A percentile compares a stretch with the other conserved stretches of the same genome.
phyloP scores from a whole-genome alignment of 2,888 invertebrate genomes.

The Metalampra italica region DNA sequence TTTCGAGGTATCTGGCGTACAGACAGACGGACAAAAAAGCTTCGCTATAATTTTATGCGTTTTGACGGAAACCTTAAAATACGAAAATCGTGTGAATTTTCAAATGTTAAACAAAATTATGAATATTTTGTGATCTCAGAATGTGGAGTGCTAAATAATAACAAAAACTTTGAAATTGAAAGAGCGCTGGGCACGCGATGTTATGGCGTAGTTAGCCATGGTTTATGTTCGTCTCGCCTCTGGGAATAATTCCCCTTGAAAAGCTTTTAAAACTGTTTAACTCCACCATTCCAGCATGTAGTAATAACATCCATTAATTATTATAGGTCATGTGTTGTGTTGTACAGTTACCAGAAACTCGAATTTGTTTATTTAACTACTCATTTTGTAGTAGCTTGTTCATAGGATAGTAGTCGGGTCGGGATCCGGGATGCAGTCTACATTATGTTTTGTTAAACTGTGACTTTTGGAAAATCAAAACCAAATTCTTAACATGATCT shows the following conservation, averaged over 20 bases:
- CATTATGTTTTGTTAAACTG: no score
- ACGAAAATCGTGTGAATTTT: no score
- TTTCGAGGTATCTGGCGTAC: no score
- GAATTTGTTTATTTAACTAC: background rate
- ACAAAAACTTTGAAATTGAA: background rate
- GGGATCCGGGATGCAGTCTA: no score
- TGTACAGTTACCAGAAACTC: no score
- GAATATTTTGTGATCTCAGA: background rate
- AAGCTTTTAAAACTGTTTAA: constrained; percentile 24
- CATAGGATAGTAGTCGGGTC: no score
- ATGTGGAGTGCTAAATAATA: background rate
- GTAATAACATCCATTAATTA: background rate
- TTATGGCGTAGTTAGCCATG: constrained; percentile 3
- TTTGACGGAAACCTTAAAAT: no score
- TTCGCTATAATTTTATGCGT: no score
- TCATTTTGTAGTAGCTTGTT: no score
- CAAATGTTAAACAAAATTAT: background rate
- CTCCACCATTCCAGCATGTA: background rate
- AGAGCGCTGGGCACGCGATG: background rate
- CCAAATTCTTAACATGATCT: no score
- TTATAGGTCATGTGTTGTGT: background rate
- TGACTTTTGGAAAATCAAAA: no score
- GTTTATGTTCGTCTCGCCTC: constrained; percentile 13
- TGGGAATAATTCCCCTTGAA: constrained; percentile 24
- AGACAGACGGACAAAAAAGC: no score